A percentile compares a stretch with the other conserved stretches of the same genome.
These are phyloP conservation scores for Drosophila athabasca DNA, from an alignment of 1,140 invertebrate genomes.

Conservation along the genomic window DNA sequence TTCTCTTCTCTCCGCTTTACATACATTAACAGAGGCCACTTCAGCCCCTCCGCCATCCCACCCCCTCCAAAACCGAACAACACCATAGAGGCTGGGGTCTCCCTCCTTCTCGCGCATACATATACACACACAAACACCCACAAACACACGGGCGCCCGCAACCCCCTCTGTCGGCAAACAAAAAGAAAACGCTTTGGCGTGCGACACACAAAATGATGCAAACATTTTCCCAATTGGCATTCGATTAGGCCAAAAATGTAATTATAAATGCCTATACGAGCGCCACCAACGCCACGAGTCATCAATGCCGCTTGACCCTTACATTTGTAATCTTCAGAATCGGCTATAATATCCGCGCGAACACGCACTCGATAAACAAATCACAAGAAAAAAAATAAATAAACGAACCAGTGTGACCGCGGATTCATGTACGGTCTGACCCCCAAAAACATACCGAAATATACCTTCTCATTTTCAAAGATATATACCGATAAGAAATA, in stretches of 20 bases:
- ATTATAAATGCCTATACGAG: too few relatives aligned
- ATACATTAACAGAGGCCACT: neutral
- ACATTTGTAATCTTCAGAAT: slow-evolving; percentile 6
- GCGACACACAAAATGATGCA: slow-evolving; percentile 45
- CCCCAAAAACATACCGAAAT: too few relatives aligned
- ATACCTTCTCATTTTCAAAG: too few relatives aligned
- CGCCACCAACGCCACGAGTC: too few relatives aligned
- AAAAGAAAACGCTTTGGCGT: slow-evolving; percentile 33
- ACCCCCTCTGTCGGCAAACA: slow-evolving; percentile 1
- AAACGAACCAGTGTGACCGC: slow-evolving; percentile 27
- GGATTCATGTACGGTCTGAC: too few relatives aligned
- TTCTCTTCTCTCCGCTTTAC: neutral
- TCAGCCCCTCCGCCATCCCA: too few relatives aligned
- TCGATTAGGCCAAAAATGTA: neutral
- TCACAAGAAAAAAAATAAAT: slow-evolving; percentile 55
- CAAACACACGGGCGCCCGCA: slow-evolving; percentile 4
- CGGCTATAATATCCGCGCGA: neutral
- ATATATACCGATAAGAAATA: slow-evolving; percentile 5
- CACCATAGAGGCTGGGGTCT: neutral
- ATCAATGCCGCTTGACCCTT: too few relatives aligned
- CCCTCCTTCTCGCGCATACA: neutral
- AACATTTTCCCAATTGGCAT: slow-evolving; percentile 53
- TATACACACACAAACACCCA: slow-evolving; percentile 26
- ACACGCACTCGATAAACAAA: slow-evolving; percentile 47
- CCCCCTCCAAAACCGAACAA: neutral